Percentiles rank a stretch among this genome's conserved stretches.
Evolutionary conservation across 2,888 invertebrate genomes (phyloP).

Genomic region (Trichogramma evanescens): DNA sequence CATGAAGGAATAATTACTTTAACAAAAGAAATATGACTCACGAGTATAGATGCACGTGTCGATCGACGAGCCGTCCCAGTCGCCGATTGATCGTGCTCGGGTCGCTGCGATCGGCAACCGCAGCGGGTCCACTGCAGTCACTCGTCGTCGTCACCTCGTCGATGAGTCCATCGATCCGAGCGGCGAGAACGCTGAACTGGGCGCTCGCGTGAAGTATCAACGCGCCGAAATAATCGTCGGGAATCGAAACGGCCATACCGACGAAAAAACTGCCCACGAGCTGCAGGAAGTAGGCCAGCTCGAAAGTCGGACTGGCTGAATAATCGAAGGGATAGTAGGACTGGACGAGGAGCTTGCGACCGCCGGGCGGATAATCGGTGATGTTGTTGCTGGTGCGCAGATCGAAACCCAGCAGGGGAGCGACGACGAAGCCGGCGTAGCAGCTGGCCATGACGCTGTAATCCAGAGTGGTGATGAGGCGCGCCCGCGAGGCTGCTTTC

Average conservation of each 20-base stretch:
- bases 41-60: background rate
- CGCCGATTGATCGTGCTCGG: background rate
- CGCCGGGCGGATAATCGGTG: background rate
- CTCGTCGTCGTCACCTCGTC: too few species aligned
- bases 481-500: background rate
- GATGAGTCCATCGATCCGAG: background rate
- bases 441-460: background rate
- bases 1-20: background rate
- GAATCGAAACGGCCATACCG: background rate
- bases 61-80: background rate
- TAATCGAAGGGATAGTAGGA: slow-evolving; percentile 5
- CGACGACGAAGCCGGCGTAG: background rate
- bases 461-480: background rate
- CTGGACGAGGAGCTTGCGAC: background rate
- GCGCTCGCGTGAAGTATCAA: background rate
- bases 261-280: background rate
- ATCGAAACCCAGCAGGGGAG: background rate
- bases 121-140: too few species aligned
- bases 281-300: background rate
- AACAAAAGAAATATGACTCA: background rate
- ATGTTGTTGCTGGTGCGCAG: slow-evolving; percentile 1
- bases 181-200: background rate
- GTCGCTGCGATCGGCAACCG: too few species aligned
- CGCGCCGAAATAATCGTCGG: background rate
- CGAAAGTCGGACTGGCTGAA: background rate